These are phyloP conservation scores for Neodiprion pinetum DNA, from an alignment of 1,140 invertebrate genomes.

Conservation along the genomic window DNA sequence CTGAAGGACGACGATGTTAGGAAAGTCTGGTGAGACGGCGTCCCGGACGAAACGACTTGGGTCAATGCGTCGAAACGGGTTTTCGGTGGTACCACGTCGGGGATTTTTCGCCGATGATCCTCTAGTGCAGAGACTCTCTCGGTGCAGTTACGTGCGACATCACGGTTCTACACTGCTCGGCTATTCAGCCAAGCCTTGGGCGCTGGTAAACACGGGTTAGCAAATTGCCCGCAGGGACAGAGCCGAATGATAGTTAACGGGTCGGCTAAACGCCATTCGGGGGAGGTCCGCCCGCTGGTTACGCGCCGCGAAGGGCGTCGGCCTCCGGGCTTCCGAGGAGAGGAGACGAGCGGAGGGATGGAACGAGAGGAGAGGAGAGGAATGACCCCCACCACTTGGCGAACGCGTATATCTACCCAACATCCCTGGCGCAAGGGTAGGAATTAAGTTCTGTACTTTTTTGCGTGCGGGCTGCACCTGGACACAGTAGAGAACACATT, in stretches of 20 bases:
- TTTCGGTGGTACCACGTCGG: too few relatives aligned
- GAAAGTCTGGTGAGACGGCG: too few relatives aligned
- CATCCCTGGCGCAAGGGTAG: too few relatives aligned
- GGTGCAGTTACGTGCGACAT: constrained; percentile 34
- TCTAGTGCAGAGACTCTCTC: constrained; percentile 13
- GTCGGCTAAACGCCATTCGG: constrained; percentile 62
- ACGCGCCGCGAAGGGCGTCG: constrained; percentile 38
- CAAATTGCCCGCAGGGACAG: constrained; percentile 59
- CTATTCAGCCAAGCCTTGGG: constrained; percentile 62
- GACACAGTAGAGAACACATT: too few relatives aligned
- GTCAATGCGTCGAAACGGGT: too few relatives aligned
- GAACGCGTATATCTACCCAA: too few relatives aligned
- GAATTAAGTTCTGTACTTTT: too few relatives aligned
- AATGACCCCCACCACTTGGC: too few relatives aligned
- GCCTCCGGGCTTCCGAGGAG: constrained; percentile 25
- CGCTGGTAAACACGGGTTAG: constrained; percentile 64
- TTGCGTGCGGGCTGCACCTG: too few relatives aligned
- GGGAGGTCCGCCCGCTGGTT: constrained; percentile 34
- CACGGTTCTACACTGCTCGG: constrained; percentile 40
- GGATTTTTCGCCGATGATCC: too few relatives aligned
- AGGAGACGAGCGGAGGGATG: neutral
- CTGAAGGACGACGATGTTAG: too few relatives aligned
- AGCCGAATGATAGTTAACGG: constrained; percentile 56
- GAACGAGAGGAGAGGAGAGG: constrained; percentile 11
- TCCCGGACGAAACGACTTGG: too few relatives aligned